Evolutionary conservation across 2,888 invertebrate genomes (phyloP).

Genomic region (Caenorhabditis sinica): DNA sequence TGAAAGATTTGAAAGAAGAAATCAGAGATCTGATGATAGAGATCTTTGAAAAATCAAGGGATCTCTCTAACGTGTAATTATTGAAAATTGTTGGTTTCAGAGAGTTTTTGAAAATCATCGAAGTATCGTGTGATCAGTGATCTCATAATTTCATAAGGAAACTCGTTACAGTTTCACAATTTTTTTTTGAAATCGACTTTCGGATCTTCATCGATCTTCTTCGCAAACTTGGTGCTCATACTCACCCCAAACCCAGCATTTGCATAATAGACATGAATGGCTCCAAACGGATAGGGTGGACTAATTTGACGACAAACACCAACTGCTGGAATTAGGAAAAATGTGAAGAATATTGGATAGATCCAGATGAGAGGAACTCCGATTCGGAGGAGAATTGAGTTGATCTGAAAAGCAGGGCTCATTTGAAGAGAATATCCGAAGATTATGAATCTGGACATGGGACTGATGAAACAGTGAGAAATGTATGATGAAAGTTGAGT

Average conservation of each 20-base stretch:
- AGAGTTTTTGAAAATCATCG: neutral
- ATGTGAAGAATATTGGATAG: constrained; percentile 49
- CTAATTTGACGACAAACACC: constrained; percentile 46
- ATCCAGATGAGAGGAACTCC: constrained; percentile 34
- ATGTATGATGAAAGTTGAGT: too few relatives aligned
- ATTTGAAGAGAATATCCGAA: neutral
- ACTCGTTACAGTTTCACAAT: too few relatives aligned
- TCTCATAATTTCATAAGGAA: too few relatives aligned
- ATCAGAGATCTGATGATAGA: too few relatives aligned
- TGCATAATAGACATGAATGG: constrained; percentile 52
- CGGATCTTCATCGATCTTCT: neutral
- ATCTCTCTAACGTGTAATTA: too few relatives aligned
- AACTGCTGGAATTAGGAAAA: constrained; percentile 52
- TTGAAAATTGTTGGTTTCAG: neutral
- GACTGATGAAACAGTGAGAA: too few relatives aligned
- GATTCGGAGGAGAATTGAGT: constrained; percentile 21
- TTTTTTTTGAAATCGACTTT: too few relatives aligned
- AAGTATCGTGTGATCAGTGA: neutral
- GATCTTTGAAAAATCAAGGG: too few relatives aligned
- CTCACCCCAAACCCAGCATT: constrained; percentile 43
- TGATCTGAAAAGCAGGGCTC: neutral
- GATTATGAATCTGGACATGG: neutral
- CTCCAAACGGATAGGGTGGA: constrained; percentile 42
- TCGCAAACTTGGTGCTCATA: neutral
- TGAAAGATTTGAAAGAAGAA: constrained; percentile 13